phyloP scores from a whole-genome alignment of 2,113 vertebrate species.

The Dolichotis patagonum region DNA sequence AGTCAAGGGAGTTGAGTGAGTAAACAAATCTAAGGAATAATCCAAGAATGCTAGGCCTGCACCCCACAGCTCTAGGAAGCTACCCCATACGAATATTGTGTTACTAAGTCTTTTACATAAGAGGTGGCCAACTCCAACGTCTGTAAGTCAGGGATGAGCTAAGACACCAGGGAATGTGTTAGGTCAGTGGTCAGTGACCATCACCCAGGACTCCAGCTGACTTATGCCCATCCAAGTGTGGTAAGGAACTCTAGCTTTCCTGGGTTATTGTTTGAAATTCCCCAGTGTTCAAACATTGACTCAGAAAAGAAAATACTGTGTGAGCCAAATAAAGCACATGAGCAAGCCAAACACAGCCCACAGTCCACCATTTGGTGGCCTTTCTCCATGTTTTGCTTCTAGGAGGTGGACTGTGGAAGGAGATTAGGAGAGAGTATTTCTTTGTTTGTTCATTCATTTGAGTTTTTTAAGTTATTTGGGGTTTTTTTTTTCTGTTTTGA shows the following conservation, averaged over 20 bases:
- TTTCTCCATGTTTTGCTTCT: neutral
- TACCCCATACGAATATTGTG: neutral
- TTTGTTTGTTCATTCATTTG: neutral
- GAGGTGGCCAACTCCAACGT: neutral
- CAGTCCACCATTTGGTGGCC: neutral
- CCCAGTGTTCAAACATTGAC: constrained; percentile 27
- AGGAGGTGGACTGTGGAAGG: neutral
- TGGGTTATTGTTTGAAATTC: constrained; percentile 16
- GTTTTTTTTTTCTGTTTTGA: neutral
- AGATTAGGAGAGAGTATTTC: too few species aligned
- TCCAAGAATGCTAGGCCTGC: neutral
- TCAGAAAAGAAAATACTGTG: neutral
- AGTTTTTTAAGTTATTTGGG: neutral
- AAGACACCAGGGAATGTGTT: neutral
- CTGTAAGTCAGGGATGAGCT: neutral
- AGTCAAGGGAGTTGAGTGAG: neutral
- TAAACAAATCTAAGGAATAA: neutral
- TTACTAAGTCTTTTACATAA: neutral
- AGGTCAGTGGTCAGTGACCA: neutral
- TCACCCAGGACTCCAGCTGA: neutral
- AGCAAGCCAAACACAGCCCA: neutral
- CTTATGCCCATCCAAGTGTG: neutral
- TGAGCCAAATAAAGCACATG: constrained; percentile 27
- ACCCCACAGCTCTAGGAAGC: neutral
- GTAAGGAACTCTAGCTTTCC: neutral